These are phyloP conservation scores for Protonemura montana DNA, from an alignment of 2,888 invertebrate genomes.

Conservation along the genomic window DNA sequence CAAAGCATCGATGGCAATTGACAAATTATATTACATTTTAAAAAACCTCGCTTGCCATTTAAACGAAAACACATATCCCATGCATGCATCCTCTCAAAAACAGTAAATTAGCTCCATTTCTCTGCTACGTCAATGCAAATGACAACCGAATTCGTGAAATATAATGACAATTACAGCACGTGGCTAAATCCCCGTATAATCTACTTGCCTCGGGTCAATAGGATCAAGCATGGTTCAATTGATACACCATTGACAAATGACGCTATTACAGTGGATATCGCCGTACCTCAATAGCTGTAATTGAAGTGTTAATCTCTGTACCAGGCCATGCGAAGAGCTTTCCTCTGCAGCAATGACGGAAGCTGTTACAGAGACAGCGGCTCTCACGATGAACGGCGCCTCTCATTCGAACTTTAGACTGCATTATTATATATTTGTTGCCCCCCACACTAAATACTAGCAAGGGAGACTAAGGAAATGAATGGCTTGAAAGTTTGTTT, in stretches of 20 bases:
- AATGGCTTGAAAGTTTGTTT: not conserved
- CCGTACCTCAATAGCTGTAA: not conserved
- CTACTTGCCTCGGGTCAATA: not conserved
- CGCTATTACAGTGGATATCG: not conserved
- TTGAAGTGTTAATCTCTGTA: not conserved
- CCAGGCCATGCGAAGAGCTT: not conserved
- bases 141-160: conserved; percentile 7
- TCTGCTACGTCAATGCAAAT: not conserved
- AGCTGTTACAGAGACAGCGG: not conserved
- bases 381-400: not conserved
- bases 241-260: conserved; percentile 12
- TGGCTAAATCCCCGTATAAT: not conserved
- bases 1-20: too few relatives aligned
- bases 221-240: not conserved
- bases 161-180: not conserved
- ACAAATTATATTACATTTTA: too few relatives aligned
- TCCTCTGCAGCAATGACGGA: not conserved
- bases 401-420: not conserved
- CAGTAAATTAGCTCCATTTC: not conserved
- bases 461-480: not conserved
- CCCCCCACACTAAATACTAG: not conserved
- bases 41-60: too few relatives aligned
- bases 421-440: conserved; percentile 7
- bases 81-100: not conserved
- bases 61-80: too few relatives aligned